Base-by-base conservation (phyloP, 2,888 invertebrate genomes). In the Strigamia maritima region DNA sequence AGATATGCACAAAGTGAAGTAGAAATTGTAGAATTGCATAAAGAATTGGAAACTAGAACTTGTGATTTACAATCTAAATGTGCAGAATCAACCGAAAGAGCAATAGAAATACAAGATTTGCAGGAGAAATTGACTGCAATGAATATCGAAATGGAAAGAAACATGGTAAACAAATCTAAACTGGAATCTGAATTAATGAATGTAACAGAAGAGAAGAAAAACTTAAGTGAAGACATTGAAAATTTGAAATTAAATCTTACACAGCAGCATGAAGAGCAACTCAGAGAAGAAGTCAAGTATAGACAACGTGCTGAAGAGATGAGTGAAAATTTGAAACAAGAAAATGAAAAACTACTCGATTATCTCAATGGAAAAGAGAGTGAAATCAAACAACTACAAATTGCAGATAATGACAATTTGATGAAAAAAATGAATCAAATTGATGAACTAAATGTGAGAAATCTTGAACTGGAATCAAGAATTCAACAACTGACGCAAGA, bases 341-440 rank as follows among this genome's bases (percentile, higher is more conserved):
- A 70, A 12, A 70, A 70, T 70, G 70, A 70, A 70, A 70, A 70
- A 28, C 28, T 70, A 3, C 70, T 70, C 12, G 70, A 70, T 70
- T 70, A 70, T 26, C 76, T 75, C 76, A 75, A 75, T n/a, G 22
- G 22, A 12, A 75, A 75, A 12, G 76, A 75, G 12, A 0, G 6
- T 7, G 76, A 75, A 35, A 75, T 75, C 14, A 75, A 22, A 75
- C 22, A 40, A 7, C 38, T 75, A 8, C 35, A 75, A 75, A 38
- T 24, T 31, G 38, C 2, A 10, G 38, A 75, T n/a, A 22, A 38
- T 35, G 76, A 40, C 24, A 74, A 74, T n/a, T 19, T 74, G 75
- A 26, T 8, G 19, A 16, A 28, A n/a, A 74, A 74, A 74, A 0
- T 74, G 35, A 24, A 74, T 6, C 26, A 74, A 35, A 74, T 74